phyloP scores from a whole-genome alignment of 92 coral and sea anemone genomes.

The Phenganax marumi region DNA sequence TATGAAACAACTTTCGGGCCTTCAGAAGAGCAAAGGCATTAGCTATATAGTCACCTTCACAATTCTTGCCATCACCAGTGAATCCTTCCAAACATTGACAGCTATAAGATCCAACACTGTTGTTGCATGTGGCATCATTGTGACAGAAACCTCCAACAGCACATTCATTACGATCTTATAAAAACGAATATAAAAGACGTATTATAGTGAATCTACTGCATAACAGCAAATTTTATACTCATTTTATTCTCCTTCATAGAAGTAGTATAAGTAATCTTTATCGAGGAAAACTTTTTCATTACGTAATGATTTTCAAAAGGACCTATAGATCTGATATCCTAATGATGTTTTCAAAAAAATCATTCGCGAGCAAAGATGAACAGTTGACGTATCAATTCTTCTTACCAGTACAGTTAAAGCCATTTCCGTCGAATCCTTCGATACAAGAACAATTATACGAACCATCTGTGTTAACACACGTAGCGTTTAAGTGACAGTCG shows the following conservation, averaged over 20 bases:
- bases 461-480: slow-evolving; percentile 10
- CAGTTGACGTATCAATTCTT: neutral
- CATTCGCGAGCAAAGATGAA: neutral
- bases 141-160: neutral
- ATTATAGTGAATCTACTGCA: neutral
- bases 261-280: too few species aligned
- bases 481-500: neutral
- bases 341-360: too few species aligned
- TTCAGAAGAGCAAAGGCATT: too few species aligned
- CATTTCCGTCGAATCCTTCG: neutral
- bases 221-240: neutral
- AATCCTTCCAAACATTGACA: slow-evolving; percentile 35
- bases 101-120: slow-evolving; percentile 11
- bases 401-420: neutral
- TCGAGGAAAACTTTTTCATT: too few species aligned
- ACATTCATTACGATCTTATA: slow-evolving; percentile 22
- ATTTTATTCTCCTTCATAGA: neutral
- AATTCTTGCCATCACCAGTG: slow-evolving; percentile 64
- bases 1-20: too few species aligned
- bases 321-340: too few species aligned
- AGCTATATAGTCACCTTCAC: slow-evolving; percentile 54
- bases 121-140: slow-evolving; percentile 19
- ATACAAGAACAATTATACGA: slow-evolving; percentile 8
- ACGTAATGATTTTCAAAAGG: too few species aligned
- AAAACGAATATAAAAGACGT: neutral